Conservation (phyloP, 2,113 vertebrate genomes). For the Zootoca vivipara region DNA sequence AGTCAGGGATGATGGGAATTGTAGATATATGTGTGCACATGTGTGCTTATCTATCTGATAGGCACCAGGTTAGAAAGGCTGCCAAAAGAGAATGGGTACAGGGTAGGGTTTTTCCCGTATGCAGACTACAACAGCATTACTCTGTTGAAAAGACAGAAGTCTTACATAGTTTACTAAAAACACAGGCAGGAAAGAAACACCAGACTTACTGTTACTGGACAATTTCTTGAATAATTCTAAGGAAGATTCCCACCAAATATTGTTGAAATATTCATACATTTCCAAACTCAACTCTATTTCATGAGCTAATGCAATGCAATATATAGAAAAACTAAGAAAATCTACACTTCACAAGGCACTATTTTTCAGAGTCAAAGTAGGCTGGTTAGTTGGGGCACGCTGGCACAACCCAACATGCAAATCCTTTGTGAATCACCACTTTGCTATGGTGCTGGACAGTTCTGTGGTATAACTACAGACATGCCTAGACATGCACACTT, state of each 20-base stretch:
- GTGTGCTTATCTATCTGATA: too few relatives aligned
- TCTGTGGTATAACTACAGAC: slow-evolving; percentile 22
- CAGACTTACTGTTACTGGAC: background rate
- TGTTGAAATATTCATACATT: background rate
- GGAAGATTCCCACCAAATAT: background rate
- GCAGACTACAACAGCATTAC: background rate
- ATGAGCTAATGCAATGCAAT: slow-evolving; percentile 34
- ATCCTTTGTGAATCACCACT: slow-evolving; percentile 49
- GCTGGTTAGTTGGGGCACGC: slow-evolving; percentile 33
- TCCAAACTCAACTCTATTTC: background rate
- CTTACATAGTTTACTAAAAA: background rate
- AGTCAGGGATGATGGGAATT: too few relatives aligned
- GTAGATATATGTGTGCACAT: too few relatives aligned
- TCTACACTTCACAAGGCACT: slow-evolving; percentile 35
- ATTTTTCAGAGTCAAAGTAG: slow-evolving; percentile 9
- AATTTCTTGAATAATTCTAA: slow-evolving; percentile 47
- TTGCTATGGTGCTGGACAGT: slow-evolving; percentile 22
- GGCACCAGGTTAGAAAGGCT: background rate
- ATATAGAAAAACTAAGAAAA: slow-evolving; percentile 22
- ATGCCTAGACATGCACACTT: slow-evolving; percentile 53
- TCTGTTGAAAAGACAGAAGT: background rate
- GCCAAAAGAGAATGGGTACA: background rate
- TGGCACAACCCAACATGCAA: slow-evolving; percentile 49
- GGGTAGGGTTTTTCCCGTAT: background rate
- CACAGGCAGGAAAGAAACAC: background rate